Evolutionary conservation across 2,888 invertebrate genomes (phyloP), one percentile per base, ranked within the genome.

Genomic region (Lepas anatifera): DNA sequence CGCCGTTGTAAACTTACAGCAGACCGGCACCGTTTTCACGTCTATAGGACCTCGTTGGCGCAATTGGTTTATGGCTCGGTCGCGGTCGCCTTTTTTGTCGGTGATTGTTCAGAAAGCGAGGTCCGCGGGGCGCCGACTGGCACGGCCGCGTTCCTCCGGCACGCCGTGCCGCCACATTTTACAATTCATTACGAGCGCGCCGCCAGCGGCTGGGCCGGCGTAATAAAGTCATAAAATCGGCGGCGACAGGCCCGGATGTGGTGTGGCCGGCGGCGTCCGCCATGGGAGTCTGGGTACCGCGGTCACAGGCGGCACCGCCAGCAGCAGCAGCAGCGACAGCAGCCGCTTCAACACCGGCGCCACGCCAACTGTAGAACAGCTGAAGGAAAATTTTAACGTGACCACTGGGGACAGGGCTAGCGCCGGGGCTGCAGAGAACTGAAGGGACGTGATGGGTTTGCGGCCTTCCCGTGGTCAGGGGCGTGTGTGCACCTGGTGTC

Each of bases 41-140:
- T n/a, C n/a, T n/a, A n/a, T n/a, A n/a, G n/a, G n/a, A n/a, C 18
- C 64, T 64, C 64, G 64, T 64, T 64, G 35, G 64, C 64, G 22
- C 64, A 64, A 64, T 64, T 18, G 64, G n/a, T 64, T 64, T 64
- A 64, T 64, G 64, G 25, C 64, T 37, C 39, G 37, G 39, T 39
- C 64, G 7, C n/a, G n/a, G 64, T 25, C 37, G 58, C 39, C 6
- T 64, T 64, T 48, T 35, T 64, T 35, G n/a, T 37, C 64, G 18
- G 37, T 2, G 37, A 1, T 39, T 32, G 29, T 13, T 39, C 22
- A 25, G n/a, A 22, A n/a, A 7, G 64, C 35, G 64, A 37, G n/a
- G n/a, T 4, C 4, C 16, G 2, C 35, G 32, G 63, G 22, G 48
- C 48, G 18, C 10, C 22, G 22, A 22, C 22, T 18, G 48, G 18